Base-by-base conservation (phyloP, 1,140 invertebrate species). In the Ylistrum balloti region DNA sequence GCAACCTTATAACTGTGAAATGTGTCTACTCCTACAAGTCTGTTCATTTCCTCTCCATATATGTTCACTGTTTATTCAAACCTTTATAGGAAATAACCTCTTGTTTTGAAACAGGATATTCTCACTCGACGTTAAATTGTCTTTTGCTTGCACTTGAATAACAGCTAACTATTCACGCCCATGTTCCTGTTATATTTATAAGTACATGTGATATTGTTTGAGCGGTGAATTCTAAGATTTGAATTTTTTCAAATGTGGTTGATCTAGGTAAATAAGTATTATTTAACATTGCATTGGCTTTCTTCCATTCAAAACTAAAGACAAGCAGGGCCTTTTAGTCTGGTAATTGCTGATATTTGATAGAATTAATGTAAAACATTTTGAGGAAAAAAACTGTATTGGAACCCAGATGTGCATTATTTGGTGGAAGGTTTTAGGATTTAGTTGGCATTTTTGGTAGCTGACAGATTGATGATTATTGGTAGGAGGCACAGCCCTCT, bases 51-150 rank as follows among this genome's bases (percentile, higher is more conserved):
- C 56, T 22, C 56, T n/a, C 56, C 56, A 74, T n/a, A 74, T 74
- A 74, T 74, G 56, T 74, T 0, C 56, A 74, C n/a, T 74, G 22
- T 74, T 28, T 74, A 74, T 74, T 74, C 20, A n/a, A n/a, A n/a
- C n/a, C 56, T 74, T 28, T 22, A 74, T 74, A 74, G 56, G 56
- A 74, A 74, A 74, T 74, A 74, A 74, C 56, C 56, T 74, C 56
- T 74, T 74, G 56, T 74, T 74, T 74, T 11, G 11, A 28, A 28
- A 28, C 56, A 9, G 56, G 56, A 74, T 28, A 74, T 74, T n/a
- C 56, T 5, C 56, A 74, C 56, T 74, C 22, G 22, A 74, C 5
- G 20, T 74, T n/a, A 56, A 20, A 28, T 74, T 74, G 56, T 74
- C 56, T 74, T 74, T 28, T 74, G 22, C 56, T 74, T 74, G 56